Base-by-base conservation (phyloP, 1,140 invertebrate genomes). In the Ptiloglossa arizonensis region DNA sequence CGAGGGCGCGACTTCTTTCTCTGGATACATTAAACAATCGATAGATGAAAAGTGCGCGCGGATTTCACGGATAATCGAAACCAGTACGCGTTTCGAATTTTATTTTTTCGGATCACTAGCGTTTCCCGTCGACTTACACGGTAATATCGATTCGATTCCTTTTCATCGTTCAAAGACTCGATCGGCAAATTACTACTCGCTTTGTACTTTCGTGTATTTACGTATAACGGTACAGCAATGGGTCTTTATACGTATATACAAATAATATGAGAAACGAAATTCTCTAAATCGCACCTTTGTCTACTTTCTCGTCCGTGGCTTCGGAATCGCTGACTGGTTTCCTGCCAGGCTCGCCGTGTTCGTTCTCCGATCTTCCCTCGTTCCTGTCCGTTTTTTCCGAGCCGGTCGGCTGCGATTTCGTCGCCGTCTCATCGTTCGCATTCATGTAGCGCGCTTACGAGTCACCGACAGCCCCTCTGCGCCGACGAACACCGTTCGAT, bases 361-460 rank as follows among this genome's bases (percentile, higher is more conserved):
- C 57, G 56, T 80, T 22, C 19, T 71, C 50, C 52, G 44, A 54
- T 17, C 2, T 54, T 11, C 5, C 62, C 62, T 86, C 63, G 38
- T 70, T 80, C 22, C 76, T 83, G n/a, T 85, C 63, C 54, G 66
- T 32, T 59, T 80, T 81, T 56, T 81, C 59, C 62, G 73, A 9
- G 41, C 54, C 62, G 56, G 59, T 56, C 35, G 50, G 60, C 50
- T 74, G 64, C 71, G 75, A 22, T 66, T 72, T 77, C 56, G 80
- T 63, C 56, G 67, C 38, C 15, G 54, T 52, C 27, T 52, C 86
- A 87, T 87, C 73, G 41, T 84, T 83, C 27, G 75, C 83, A 79
- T 86, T 87, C 86, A 87, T 87, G 83, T 85, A 84, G 63, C 63
- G 70, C 50, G 41, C 15, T 62, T 85, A 29, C 66, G 24, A 68